A percentile compares a stretch with the other conserved stretches of the same genome.
Conservation (phyloP, 2,113 vertebrate genomes). For the Pionites leucogaster region DNA sequence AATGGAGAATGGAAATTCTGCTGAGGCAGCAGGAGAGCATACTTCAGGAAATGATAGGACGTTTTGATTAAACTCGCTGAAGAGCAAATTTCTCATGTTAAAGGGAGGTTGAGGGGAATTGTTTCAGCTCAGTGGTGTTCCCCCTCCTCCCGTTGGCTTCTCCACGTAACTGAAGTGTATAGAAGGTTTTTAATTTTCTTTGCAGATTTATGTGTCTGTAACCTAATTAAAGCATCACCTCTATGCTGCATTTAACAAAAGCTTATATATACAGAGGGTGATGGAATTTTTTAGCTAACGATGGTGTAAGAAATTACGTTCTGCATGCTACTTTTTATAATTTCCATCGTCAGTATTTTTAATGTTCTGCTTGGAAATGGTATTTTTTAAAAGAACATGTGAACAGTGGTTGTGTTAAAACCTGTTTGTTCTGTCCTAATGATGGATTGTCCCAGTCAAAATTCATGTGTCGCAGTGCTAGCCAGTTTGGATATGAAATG, state of each 20-base stretch:
- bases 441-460: neutral
- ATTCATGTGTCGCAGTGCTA: too few relatives aligned
- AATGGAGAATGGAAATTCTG: slow-evolving; percentile 32
- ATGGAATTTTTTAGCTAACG: neutral
- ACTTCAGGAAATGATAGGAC: slow-evolving; percentile 23
- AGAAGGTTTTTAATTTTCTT: neutral
- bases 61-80: slow-evolving; percentile 38
- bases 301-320: neutral
- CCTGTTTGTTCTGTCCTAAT: neutral
- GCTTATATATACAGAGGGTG: neutral
- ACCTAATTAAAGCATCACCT: neutral
- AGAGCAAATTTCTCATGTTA: neutral
- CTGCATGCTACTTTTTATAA: neutral
- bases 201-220: neutral
- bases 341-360: neutral
- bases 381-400: neutral
- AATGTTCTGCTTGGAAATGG: neutral
- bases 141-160: neutral
- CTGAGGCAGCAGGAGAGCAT: slow-evolving; percentile 26
- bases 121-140: neutral
- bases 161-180: neutral
- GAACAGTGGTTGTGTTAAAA: neutral
- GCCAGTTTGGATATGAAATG: neutral
- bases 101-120: neutral
- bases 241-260: neutral